Evolutionary conservation across 37 sponge, comb jelly and placozoan genomes (phyloP), one percentile per base, ranked within the genome.

Genomic region (Geodia barretti): DNA sequence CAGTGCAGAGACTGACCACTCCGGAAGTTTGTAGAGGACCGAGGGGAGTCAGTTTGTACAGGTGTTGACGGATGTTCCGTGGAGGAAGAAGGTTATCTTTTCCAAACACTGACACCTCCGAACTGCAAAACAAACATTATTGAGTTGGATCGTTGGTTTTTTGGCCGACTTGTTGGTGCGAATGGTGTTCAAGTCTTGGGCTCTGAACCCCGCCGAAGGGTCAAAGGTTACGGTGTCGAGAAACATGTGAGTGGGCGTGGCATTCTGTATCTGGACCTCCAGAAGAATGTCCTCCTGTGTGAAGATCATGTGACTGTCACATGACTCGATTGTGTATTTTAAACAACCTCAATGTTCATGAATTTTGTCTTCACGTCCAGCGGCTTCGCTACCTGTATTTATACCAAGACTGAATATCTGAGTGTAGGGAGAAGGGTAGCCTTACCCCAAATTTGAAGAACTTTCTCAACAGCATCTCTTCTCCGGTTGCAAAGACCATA

Each of bases 321-420:
- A 68, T 68, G 68, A 68, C 68, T 33, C 1, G 31, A 29, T 5
- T 23, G n/a, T 26, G 20, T 7, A 64, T 19, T 64, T 23, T 7
- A 33, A 21, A 79, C 34, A 62, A 84, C 89, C 60, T 88, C 77
- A 19, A 70, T 31, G 32, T 63, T 82, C 58, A 42, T 33, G 72
- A 89, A 86, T 83, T 90, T 96, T 38, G 96, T 96, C 77, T 93
- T 90, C 67, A 96, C 94, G 70, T 96, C 96, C 33, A 96, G 80
- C 14, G 96, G 96, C 64, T 96, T 96, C 60, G 84, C 26, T 1
- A 96, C 94, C 90, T 92, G 73, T 3, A n/a, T 25, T 68, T 7
- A 36, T 21, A 30, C 8, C 2, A 23, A 11, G 40, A n/a, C n/a
- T n/a, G n/a, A n/a, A n/a, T n/a, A n/a, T n/a, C n/a, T n/a, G n/a